phyloP scores from a whole-genome alignment of 2,888 invertebrate genomes.

The Drosophila maculinotata region DNA sequence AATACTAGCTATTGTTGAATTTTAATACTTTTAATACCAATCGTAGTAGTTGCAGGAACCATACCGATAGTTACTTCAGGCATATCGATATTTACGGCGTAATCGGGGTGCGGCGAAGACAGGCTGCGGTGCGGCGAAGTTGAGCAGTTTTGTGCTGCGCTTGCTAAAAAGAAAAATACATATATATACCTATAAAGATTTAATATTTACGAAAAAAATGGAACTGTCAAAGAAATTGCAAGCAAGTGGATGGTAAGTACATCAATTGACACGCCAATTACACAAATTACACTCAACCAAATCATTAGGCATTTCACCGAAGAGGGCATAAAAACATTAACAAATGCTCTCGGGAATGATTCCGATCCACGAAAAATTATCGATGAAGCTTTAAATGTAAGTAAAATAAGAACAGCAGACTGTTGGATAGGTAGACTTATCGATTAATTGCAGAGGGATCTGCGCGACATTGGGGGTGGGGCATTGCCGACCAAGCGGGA shows the following conservation, averaged over 20 bases:
- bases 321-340: slow-evolving; percentile 89
- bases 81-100: slow-evolving; percentile 11
- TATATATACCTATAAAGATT: slow-evolving; percentile 18
- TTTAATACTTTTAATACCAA: too few relatives aligned
- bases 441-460: slow-evolving; percentile 86
- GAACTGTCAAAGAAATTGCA: slow-evolving; percentile 88
- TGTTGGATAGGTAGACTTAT: neutral
- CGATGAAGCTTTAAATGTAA: slow-evolving; percentile 90
- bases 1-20: too few relatives aligned
- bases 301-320: slow-evolving; percentile 88
- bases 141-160: slow-evolving; percentile 41
- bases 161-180: slow-evolving; percentile 41
- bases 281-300: neutral
- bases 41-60: neutral
- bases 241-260: slow-evolving; percentile 89
- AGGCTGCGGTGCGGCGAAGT: slow-evolving; percentile 31
- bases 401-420: slow-evolving; percentile 76
- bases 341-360: slow-evolving; percentile 84
- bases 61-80: neutral
- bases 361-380: slow-evolving; percentile 88
- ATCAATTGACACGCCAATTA: neutral
- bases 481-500: slow-evolving; percentile 89
- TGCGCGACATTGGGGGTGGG: slow-evolving; percentile 92
- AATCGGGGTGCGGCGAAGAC: slow-evolving; percentile 26
- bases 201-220: slow-evolving; percentile 84